Percentiles rank a stretch among this genome's conserved stretches.
Evolutionary conservation across 2,888 invertebrate species (phyloP).

Genomic region (Odontothrips loti): DNA sequence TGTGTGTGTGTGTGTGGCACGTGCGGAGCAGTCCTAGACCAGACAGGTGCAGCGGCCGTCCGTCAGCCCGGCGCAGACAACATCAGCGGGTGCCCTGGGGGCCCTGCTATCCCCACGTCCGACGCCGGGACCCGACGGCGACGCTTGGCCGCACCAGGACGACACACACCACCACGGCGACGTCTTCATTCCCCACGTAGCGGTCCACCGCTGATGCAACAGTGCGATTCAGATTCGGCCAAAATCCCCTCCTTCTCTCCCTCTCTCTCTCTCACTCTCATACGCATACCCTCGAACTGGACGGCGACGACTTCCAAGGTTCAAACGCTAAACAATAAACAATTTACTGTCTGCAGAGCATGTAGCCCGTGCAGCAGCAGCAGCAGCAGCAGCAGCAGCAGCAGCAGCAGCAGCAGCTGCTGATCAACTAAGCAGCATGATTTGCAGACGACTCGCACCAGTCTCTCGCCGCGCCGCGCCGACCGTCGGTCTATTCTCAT

Average conservation of each 20-base stretch:
- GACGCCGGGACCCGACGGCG: neutral
- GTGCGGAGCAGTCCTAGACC: too few relatives aligned
- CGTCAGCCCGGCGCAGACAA: too few relatives aligned
- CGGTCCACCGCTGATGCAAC: neutral
- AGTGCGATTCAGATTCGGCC: too few relatives aligned
- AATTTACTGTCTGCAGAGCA: too few relatives aligned
- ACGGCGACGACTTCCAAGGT: too few relatives aligned
- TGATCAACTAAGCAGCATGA: conserved; percentile 6
- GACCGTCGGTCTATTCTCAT: neutral
- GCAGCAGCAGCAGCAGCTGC: neutral
- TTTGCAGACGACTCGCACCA: neutral
- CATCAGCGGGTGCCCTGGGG: too few relatives aligned
- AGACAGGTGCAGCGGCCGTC: too few relatives aligned
- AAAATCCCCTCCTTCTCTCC: neutral
- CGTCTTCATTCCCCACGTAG: neutral
- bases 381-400: too few relatives aligned
- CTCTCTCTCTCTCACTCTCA: neutral
- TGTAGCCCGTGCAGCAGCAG: too few relatives aligned
- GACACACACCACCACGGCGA: neutral
- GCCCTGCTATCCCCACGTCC: neutral
- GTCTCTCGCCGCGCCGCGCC: neutral
- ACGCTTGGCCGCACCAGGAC: neutral
- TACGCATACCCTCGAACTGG: neutral
- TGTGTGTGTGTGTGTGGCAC: too few relatives aligned
- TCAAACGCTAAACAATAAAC: too few relatives aligned